phyloP scores from a whole-genome alignment of 2,797 vertebrate species.

The Lithobates sylvaticus region DNA sequence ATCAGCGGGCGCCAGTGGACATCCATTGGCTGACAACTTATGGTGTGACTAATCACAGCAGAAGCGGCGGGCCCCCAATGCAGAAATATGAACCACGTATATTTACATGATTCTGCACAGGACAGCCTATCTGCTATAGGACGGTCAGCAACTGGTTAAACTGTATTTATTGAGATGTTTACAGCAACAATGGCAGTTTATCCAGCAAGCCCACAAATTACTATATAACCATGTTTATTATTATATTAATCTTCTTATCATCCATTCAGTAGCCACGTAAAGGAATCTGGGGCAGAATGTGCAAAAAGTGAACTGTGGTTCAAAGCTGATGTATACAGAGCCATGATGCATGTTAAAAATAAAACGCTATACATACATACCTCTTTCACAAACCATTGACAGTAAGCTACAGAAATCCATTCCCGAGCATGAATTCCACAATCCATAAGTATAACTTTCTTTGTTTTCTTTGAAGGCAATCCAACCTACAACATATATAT shows the following conservation, averaged over 20 bases:
- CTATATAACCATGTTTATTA: background rate
- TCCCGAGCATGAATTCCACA: slow-evolving; percentile 85
- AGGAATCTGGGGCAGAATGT: background rate
- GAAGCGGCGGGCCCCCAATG: too few relatives aligned
- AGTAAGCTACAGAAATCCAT: slow-evolving; percentile 86
- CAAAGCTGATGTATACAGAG: too few relatives aligned
- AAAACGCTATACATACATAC: slow-evolving; percentile 65
- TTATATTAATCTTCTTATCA: background rate
- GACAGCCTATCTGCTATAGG: too few relatives aligned
- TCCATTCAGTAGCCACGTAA: background rate
- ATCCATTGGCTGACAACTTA: too few relatives aligned
- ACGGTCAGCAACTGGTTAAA: too few relatives aligned
- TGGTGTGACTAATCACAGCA: too few relatives aligned
- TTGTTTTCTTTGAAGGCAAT: slow-evolving; percentile 67
- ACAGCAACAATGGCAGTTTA: too few relatives aligned
- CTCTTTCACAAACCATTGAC: slow-evolving; percentile 88
- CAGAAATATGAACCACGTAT: too few relatives aligned
- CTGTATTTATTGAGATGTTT: too few relatives aligned
- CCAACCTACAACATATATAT: slow-evolving; percentile 72
- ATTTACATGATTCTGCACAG: too few relatives aligned
- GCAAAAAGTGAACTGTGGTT: background rate
- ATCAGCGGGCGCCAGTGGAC: too few relatives aligned
- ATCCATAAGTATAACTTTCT: slow-evolving; percentile 84
- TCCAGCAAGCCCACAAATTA: background rate
- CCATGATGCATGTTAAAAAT: background rate